Evolutionary conservation across 1,140 invertebrate genomes (phyloP), one percentile per base, ranked within the genome.

Genomic region (Dendrolimus punctatus): DNA sequence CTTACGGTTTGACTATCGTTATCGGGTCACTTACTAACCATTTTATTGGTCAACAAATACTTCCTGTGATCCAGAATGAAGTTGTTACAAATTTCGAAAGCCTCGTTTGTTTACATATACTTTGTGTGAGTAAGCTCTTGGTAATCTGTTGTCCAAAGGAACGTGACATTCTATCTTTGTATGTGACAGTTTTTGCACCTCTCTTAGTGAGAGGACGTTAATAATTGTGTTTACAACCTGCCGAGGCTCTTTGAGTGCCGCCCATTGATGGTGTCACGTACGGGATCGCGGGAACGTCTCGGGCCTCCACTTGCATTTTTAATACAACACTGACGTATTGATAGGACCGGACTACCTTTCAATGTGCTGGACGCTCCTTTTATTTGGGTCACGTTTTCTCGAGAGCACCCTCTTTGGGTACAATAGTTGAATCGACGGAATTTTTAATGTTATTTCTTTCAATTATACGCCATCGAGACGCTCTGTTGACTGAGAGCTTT

Each of bases 141-240:
- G 23, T 23, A 40, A 50, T 50, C 49, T 37, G 50, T 41, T 38
- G 45, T 51, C 42, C 50, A 43, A 9, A 43, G 48, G 46, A 57
- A 56, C 54, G 58, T 73, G 65, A 71, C 55, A 68, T 57, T 48
- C 55, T 53, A 23, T 23, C 23, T 23, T 23, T 23, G 23, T 23
- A 49, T 49, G 67, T 63, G 70, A 74, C 73, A 80, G 60, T 72
- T 71, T 73, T 57, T 60, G 60, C 60, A 64, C 56, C 58, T 64
- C 23, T 23, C 64, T 55, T 58, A 68, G 73, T 71, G 60, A 73
- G 73, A 71, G 58, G 53, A 71, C 68, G 81, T 77, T 81, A 85
- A 82, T 78, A 68, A 66, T 62, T 49, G 55, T 80, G 80, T 84
- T 83, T 83, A 85, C 82, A 85, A 85, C 80, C 79, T 84, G 80